Evolutionary conservation across 2,113 vertebrate genomes (phyloP).

Genomic region (Oryzias curvinotus): DNA sequence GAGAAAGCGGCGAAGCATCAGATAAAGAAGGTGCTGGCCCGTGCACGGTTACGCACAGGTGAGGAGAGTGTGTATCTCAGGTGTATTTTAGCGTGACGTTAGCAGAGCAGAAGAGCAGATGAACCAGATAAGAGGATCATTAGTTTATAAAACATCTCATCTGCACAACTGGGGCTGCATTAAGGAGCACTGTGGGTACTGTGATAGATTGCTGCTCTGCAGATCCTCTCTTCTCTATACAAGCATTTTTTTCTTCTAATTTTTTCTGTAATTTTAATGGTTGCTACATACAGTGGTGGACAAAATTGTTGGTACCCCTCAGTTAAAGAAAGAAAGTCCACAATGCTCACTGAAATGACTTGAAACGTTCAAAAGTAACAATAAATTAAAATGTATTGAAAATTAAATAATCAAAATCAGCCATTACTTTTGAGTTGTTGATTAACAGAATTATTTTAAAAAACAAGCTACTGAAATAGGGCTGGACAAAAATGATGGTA

Average conservation of each 20-base stretch:
- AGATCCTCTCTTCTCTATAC: conserved; percentile 1
- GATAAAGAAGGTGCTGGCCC: conserved; percentile 59
- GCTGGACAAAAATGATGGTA: no score
- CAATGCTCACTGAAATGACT: no score
- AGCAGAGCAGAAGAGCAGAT: conserved; percentile 49
- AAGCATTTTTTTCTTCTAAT: not conserved
- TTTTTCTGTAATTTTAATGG: not conserved
- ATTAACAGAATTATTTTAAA: no score
- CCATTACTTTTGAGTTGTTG: no score
- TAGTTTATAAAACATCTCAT: conserved; percentile 75
- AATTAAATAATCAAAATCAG: no score
- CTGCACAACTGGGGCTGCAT: conserved; percentile 64
- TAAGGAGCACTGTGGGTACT: conserved; percentile 38
- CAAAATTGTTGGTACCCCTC: no score
- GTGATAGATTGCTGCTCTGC: conserved; percentile 40
- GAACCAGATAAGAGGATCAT: conserved; percentile 72
- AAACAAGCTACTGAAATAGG: no score
- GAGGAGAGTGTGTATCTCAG: conserved; percentile 57
- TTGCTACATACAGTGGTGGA: no score
- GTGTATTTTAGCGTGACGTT: conserved; percentile 61
- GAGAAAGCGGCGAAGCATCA: conserved; percentile 48
- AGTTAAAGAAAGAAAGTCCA: no score
- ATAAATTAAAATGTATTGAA: no score
- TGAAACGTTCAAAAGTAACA: no score
- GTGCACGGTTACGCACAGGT: conserved; percentile 40